phyloP scores from a whole-genome alignment of 1,140 invertebrate genomes.

The Diachasma alloeum region DNA sequence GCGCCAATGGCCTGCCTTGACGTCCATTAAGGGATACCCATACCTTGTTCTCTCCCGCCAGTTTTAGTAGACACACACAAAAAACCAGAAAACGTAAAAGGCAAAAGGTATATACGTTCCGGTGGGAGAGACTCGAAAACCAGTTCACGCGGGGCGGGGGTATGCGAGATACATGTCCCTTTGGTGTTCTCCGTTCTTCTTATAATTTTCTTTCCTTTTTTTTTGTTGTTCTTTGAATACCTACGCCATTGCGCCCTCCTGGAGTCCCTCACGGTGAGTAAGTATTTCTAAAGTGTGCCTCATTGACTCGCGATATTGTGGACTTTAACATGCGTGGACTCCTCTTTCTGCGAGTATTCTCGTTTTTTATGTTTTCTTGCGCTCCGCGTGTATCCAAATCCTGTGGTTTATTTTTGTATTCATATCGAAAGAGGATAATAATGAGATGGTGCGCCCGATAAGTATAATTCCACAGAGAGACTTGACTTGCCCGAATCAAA shows the following conservation, averaged over 20 bases:
- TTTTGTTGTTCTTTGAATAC: conserved; percentile 21
- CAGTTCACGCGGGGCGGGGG: conserved; percentile 44
- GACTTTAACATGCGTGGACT: not conserved
- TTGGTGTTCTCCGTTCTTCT: not conserved
- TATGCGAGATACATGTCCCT: conserved; percentile 25
- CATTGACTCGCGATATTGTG: conserved; percentile 42
- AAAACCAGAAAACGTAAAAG: conserved; percentile 53
- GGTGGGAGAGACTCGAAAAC: conserved; percentile 38
- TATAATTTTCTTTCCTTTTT: not conserved
- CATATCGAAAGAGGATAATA: not conserved
- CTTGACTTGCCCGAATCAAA: too few species aligned
- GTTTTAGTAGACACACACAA: conserved; percentile 41
- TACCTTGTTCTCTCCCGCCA: conserved; percentile 46
- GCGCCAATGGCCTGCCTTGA: conserved; percentile 49
- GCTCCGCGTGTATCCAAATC: not conserved
- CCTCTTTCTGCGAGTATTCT: not conserved
- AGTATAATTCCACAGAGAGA: too few species aligned
- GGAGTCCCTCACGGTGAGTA: conserved; percentile 37
- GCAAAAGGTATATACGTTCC: conserved; percentile 40
- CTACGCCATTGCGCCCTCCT: conserved; percentile 51
- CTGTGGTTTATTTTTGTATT: not conserved
- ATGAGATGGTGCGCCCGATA: too few species aligned
- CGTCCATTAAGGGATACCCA: conserved; percentile 50
- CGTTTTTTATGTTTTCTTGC: not conserved
- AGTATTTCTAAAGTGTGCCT: conserved; percentile 45